Percentiles rank a stretch among this genome's conserved stretches.
Evolutionary conservation across 2,888 invertebrate species (phyloP).

Genomic region (Mongoloraphidia duomilia): DNA sequence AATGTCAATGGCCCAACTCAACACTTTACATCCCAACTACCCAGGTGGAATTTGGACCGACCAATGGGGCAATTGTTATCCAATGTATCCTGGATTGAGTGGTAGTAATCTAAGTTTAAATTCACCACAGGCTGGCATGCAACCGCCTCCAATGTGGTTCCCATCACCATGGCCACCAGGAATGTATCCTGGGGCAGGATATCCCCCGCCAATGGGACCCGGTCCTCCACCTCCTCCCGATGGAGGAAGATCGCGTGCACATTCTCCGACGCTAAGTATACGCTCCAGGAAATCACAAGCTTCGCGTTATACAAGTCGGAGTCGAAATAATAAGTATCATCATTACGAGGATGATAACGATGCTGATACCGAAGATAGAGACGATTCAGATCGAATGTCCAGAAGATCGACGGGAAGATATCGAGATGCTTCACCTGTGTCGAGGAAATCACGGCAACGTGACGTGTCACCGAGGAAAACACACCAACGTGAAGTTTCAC

Average conservation of each 20-base stretch:
- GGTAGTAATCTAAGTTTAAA: constrained; percentile 43
- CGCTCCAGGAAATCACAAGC: constrained; percentile 55
- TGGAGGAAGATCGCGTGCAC: constrained; percentile 41
- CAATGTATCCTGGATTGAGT: constrained; percentile 24
- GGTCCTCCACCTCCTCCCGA: constrained; percentile 28
- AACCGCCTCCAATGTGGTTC: constrained; percentile 23
- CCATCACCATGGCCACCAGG: constrained; percentile 13
- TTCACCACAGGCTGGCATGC: constrained; percentile 25
- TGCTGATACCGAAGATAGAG: constrained; percentile 4
- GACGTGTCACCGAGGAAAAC: constrained; percentile 14
- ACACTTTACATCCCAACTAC: constrained; percentile 34
- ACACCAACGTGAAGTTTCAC: constrained; percentile 11
- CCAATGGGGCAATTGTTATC: constrained; percentile 24
- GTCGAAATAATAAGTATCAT: constrained; percentile 29
- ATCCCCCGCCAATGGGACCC: neutral
- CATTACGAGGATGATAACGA: constrained; percentile 30
- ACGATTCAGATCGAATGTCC: constrained; percentile 20
- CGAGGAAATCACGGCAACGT: constrained; percentile 27
- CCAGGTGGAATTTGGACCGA: constrained; percentile 26
- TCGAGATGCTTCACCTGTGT: constrained; percentile 21
- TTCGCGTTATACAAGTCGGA: constrained; percentile 33
- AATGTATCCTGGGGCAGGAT: neutral
- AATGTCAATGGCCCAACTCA: constrained; percentile 55
- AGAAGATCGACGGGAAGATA: constrained; percentile 50
- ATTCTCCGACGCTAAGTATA: constrained; percentile 52